These are phyloP conservation scores for Andrena chrysosceles DNA, from an alignment of 2,888 invertebrate genomes.

Conservation along the genomic window DNA sequence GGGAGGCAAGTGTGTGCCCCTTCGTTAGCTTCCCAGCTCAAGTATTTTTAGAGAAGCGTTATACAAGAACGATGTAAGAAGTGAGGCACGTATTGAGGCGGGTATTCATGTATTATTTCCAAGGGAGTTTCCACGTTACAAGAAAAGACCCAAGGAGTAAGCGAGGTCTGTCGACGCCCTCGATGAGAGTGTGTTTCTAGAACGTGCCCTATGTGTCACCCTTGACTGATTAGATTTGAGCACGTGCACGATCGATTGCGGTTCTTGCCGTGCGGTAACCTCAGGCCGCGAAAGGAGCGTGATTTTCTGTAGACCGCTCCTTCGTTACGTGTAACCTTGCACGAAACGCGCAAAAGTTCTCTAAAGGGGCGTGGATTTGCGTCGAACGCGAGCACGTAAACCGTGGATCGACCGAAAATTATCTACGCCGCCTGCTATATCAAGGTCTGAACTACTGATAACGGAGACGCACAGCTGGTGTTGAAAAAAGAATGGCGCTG, in stretches of 20 bases:
- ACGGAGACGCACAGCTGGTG: neutral
- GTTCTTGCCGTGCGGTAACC: constrained; percentile 37
- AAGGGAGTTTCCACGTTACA: neutral
- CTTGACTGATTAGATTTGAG: constrained; percentile 74
- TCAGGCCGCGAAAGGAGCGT: constrained; percentile 3
- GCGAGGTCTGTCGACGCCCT: constrained; percentile 31
- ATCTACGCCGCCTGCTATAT: neutral
- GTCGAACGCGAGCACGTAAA: constrained; percentile 4
- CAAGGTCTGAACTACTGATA: neutral
- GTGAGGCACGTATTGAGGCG: too few species aligned
- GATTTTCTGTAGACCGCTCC: constrained; percentile 17
- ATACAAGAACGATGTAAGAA: too few species aligned
- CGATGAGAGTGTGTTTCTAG: constrained; percentile 40
- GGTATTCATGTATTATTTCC: constrained; percentile 3
- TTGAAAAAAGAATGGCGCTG: neutral
- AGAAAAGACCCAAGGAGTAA: neutral
- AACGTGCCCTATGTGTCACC: constrained; percentile 59
- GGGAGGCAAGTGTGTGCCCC: too few species aligned
- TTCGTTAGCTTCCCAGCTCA: too few species aligned
- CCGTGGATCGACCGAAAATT: neutral
- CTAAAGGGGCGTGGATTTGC: neutral
- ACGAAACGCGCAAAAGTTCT: neutral
- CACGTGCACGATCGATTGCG: constrained; percentile 68
- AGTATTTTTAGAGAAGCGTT: too few species aligned
- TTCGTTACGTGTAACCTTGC: neutral